phyloP scores from a whole-genome alignment of 2,888 invertebrate species.

The Germaria angustata region DNA sequence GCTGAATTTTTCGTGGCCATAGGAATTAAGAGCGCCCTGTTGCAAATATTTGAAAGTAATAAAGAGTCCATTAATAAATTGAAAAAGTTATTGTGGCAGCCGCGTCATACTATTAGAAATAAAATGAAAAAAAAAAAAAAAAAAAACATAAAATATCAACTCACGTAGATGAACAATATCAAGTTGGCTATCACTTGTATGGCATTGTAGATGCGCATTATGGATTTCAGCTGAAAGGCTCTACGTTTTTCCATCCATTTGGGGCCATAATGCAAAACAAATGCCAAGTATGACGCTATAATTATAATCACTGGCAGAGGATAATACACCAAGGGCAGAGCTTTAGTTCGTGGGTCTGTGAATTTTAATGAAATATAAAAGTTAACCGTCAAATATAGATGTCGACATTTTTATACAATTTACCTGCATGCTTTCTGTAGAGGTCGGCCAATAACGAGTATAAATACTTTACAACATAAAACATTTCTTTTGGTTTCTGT shows the following conservation, averaged over 20 bases:
- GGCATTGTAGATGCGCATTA: constrained; percentile 85
- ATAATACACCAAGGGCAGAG: constrained; percentile 84
- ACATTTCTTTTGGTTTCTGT: constrained; percentile 58
- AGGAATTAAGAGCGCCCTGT: constrained; percentile 71
- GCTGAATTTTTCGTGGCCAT: constrained; percentile 73
- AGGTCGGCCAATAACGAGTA: constrained; percentile 69
- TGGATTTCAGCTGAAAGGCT: constrained; percentile 83
- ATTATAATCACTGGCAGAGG: constrained; percentile 83
- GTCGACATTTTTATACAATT: constrained; percentile 19
- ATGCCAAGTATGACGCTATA: constrained; percentile 83
- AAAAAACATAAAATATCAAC: constrained; percentile 37
- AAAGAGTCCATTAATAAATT: constrained; percentile 54
- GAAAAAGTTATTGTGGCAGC: constrained; percentile 24
- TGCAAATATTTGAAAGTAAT: constrained; percentile 16
- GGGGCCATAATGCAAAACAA: constrained; percentile 87
- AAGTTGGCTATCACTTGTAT: constrained; percentile 80
- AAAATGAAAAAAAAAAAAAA: too few species aligned
- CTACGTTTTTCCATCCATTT: constrained; percentile 84
- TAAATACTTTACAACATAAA: constrained; percentile 72
- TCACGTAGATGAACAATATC: constrained; percentile 66
- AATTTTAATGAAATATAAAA: not conserved
- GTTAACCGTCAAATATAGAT: too few species aligned
- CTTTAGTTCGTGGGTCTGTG: constrained; percentile 80
- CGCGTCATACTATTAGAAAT: too few species aligned
- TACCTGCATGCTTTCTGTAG: constrained; percentile 70